Conservation (phyloP, 2,113 vertebrate species). For the Bungarus multicinctus region DNA sequence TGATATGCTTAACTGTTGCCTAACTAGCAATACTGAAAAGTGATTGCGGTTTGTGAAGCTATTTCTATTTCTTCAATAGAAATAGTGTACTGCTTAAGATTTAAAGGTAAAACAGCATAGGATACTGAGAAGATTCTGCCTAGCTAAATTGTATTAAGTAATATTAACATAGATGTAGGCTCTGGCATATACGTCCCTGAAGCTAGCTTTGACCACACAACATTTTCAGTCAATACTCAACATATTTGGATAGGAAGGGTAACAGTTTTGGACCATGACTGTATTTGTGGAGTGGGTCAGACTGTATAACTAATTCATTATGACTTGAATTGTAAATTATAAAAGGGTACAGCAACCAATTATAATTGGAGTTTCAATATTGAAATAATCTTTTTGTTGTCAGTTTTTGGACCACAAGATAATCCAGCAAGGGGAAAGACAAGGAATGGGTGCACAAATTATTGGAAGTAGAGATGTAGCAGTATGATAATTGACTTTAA, state of each 20-base stretch:
- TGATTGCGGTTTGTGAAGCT: background rate
- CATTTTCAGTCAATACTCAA: background rate
- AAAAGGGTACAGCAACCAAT: background rate
- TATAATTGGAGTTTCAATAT: background rate
- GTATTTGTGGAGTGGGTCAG: background rate
- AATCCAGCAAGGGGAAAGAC: background rate
- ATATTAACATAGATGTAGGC: background rate
- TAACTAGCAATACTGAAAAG: background rate
- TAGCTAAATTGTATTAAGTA: background rate
- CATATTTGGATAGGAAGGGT: background rate
- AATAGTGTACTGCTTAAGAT: background rate
- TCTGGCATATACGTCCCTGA: background rate
- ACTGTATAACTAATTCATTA: background rate
- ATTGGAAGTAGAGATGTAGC: background rate
- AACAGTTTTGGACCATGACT: background rate
- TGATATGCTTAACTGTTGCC: background rate
- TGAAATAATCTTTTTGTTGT: background rate
- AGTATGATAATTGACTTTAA: background rate
- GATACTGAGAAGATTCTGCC: background rate
- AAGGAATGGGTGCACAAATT: background rate
- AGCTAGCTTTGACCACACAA: background rate
- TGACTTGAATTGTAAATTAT: background rate
- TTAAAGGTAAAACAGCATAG: background rate
- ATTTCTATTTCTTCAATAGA: too few relatives aligned
- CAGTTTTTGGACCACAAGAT: background rate